phyloP scores from a whole-genome alignment of 2,797 vertebrate species.

The Urophycis tenuis region DNA sequence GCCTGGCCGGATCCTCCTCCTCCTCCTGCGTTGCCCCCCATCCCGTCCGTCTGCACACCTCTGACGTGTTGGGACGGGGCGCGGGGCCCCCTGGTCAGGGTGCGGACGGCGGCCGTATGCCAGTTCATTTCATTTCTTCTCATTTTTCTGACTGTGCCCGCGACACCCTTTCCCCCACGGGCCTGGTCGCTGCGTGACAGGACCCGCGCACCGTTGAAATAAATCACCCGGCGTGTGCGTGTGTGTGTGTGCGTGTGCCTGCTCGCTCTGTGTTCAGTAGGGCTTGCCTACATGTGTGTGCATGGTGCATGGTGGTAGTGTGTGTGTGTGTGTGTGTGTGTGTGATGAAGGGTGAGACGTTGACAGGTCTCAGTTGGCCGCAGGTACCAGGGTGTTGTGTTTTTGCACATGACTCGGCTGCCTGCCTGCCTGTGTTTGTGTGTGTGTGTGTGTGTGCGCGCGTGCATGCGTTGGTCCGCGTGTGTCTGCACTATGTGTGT shows the following conservation, averaged over 20 bases:
- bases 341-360: slow-evolving; percentile 37
- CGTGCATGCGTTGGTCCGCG: not conserved
- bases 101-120: not conserved
- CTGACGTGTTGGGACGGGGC: not conserved
- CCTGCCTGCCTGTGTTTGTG: slow-evolving; percentile 37
- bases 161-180: not conserved
- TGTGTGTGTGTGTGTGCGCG: not conserved
- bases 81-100: not conserved
- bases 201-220: slow-evolving; percentile 48
- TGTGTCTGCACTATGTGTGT: slow-evolving; percentile 38
- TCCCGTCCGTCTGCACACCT: not conserved
- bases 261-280: slow-evolving; percentile 4
- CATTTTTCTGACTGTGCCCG: not conserved
- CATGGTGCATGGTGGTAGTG: slow-evolving; percentile 21
- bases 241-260: too few relatives aligned
- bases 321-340: not conserved
- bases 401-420: slow-evolving; percentile 47
- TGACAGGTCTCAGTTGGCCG: not conserved
- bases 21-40: too few relatives aligned
- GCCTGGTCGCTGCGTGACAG: slow-evolving; percentile 63
- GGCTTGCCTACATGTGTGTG: not conserved
- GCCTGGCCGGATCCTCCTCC: not conserved
- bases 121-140: not conserved
- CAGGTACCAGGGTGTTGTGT: slow-evolving; percentile 39
- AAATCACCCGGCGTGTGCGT: slow-evolving; percentile 47